A percentile compares a stretch with the other conserved stretches of the same genome.
Evolutionary conservation across 2,113 vertebrate species (phyloP).

Genomic region (Scartelaos histophorus): DNA sequence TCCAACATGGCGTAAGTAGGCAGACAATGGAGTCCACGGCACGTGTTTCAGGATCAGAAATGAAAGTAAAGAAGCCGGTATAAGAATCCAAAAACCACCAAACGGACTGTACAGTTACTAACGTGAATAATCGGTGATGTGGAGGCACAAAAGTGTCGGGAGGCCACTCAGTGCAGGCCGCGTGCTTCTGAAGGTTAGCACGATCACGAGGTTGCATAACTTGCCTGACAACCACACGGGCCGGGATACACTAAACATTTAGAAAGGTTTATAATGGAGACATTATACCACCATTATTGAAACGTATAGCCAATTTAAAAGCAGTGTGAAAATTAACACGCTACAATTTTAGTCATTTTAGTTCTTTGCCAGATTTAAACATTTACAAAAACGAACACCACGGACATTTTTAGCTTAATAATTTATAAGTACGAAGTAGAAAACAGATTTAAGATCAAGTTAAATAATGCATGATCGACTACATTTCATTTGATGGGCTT

Average conservation of each 20-base stretch:
- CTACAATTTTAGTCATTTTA: background rate
- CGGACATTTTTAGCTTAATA: background rate
- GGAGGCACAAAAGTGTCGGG: background rate
- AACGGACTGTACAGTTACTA: background rate
- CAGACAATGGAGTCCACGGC: slow-evolving; percentile 69
- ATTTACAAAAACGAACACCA: background rate
- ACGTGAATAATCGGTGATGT: background rate
- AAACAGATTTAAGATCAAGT: background rate
- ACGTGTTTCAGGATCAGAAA: slow-evolving; percentile 58
- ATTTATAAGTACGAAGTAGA: background rate
- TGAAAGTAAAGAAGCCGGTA: background rate
- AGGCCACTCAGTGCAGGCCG: background rate
- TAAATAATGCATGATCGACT: background rate
- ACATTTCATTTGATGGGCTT: background rate
- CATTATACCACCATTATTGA: background rate
- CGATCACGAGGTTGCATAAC: slow-evolving; percentile 7
- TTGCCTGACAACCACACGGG: background rate
- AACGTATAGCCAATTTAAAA: background rate
- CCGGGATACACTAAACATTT: background rate
- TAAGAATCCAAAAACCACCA: background rate
- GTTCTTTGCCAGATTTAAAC: background rate
- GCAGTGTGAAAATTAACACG: too few species aligned
- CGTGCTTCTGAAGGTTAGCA: background rate
- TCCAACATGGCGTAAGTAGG: slow-evolving; percentile 73
- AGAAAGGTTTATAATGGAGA: background rate